A percentile compares a stretch with the other conserved stretches of the same genome.
Conservation (phyloP, 2,113 vertebrate species). For the Callocephalon fimbriatum region DNA sequence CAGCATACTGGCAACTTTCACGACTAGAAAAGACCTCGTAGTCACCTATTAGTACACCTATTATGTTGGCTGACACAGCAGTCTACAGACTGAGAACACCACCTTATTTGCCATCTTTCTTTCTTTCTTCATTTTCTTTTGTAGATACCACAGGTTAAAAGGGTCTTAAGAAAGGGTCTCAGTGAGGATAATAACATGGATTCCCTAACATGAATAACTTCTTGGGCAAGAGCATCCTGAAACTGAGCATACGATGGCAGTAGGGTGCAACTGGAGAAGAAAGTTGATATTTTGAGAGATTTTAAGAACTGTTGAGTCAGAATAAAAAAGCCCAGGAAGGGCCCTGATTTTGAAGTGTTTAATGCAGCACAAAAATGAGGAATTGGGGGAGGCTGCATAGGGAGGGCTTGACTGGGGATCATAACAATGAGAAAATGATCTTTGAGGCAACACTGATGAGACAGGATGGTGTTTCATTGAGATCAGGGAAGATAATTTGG, state of each 20-base stretch:
- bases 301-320: background rate
- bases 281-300: background rate
- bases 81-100: background rate
- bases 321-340: background rate
- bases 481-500: background rate
- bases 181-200: background rate
- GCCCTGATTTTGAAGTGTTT: background rate
- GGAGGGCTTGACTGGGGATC: background rate
- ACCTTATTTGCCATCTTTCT: background rate
- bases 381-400: background rate
- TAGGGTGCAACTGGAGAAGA: background rate
- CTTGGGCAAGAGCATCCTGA: background rate
- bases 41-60: background rate
- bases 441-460: background rate
- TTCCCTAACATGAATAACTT: background rate
- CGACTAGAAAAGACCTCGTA: background rate
- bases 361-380: background rate
- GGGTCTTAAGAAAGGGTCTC: background rate
- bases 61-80: background rate
- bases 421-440: background rate
- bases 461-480: background rate
- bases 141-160: background rate
- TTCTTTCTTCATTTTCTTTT: background rate
- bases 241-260: background rate
- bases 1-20: background rate